Conservation (phyloP, 2,797 vertebrate species). For the Molossus alvarezi region DNA sequence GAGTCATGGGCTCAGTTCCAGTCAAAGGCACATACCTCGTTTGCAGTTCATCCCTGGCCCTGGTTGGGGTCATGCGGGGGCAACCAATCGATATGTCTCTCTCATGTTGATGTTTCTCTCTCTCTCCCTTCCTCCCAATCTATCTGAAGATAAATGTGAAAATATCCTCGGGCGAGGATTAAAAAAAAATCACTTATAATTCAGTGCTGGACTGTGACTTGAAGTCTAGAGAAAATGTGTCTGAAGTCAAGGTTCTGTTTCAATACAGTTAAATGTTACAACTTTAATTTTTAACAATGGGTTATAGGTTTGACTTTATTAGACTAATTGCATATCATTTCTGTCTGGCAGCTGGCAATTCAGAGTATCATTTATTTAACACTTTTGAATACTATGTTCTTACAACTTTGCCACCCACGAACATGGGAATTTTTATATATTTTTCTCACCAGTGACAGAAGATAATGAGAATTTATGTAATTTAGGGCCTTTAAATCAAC, state of each 20-base stretch:
- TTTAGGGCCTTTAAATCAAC: background rate
- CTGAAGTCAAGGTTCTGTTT: slow-evolving; percentile 11
- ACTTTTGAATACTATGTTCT: background rate
- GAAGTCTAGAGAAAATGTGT: background rate
- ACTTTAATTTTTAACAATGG: slow-evolving; percentile 13
- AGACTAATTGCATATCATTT: background rate
- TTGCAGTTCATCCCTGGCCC: too few relatives aligned
- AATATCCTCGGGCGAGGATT: too few relatives aligned
- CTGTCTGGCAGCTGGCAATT: background rate
- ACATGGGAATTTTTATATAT: background rate
- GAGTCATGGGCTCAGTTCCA: too few relatives aligned
- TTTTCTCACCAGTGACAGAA: background rate
- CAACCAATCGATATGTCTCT: too few relatives aligned
- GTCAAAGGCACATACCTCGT: too few relatives aligned
- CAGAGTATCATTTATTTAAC: background rate
- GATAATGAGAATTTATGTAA: background rate
- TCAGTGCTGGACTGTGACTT: background rate
- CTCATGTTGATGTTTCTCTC: too few relatives aligned
- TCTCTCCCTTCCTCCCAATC: too few relatives aligned
- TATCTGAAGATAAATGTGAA: too few relatives aligned
- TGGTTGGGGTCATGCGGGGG: too few relatives aligned
- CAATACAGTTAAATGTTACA: background rate
- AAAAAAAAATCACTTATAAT: background rate
- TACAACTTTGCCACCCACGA: background rate
- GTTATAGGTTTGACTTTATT: background rate